Percentiles rank a stretch among this genome's conserved stretches.
phyloP scores from a whole-genome alignment of 2,888 invertebrate genomes.

The Aplocera efformata region DNA sequence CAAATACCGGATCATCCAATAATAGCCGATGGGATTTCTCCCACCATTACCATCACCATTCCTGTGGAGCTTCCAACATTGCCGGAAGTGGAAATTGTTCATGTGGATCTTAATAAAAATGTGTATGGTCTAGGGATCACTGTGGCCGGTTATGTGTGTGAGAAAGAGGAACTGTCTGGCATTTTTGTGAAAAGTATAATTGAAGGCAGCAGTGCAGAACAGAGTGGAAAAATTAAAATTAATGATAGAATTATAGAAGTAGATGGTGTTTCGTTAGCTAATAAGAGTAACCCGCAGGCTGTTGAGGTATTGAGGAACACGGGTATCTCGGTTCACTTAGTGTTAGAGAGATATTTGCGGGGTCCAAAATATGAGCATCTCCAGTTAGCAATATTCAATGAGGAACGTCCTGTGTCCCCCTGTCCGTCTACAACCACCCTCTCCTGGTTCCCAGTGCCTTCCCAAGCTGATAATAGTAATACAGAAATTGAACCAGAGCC shows the following conservation, averaged over 20 bases:
- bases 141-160: conserved; percentile 98
- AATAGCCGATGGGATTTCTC: conserved; percentile 56
- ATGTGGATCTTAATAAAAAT: conserved; percentile 94
- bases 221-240: conserved; percentile 93
- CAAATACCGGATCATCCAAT: conserved; percentile 64
- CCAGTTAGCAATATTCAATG: conserved; percentile 90
- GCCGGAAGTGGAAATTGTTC: conserved; percentile 95
- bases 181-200: conserved; percentile 99
- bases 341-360: conserved; percentile 94
- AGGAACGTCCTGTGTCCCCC: conserved; percentile 80
- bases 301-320: conserved; percentile 97
- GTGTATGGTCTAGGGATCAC: conserved; percentile 96
- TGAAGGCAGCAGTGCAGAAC: conserved; percentile 96
- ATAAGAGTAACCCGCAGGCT: conserved; percentile 97
- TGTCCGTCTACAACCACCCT: conserved; percentile 90
- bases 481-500: conserved; percentile 87
- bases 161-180: conserved; percentile 99
- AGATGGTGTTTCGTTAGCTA: conserved; percentile 93
- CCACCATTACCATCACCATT: conserved; percentile 73
- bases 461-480: conserved; percentile 81
- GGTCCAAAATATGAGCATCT: conserved; percentile 96
- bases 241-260: conserved; percentile 99
- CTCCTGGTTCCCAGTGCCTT: conserved; percentile 90
- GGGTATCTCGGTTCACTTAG: conserved; percentile 93
- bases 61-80: conserved; percentile 81